These are phyloP conservation scores for Carapus acus DNA, from an alignment of 2,797 vertebrate species.

Conservation along the genomic window DNA sequence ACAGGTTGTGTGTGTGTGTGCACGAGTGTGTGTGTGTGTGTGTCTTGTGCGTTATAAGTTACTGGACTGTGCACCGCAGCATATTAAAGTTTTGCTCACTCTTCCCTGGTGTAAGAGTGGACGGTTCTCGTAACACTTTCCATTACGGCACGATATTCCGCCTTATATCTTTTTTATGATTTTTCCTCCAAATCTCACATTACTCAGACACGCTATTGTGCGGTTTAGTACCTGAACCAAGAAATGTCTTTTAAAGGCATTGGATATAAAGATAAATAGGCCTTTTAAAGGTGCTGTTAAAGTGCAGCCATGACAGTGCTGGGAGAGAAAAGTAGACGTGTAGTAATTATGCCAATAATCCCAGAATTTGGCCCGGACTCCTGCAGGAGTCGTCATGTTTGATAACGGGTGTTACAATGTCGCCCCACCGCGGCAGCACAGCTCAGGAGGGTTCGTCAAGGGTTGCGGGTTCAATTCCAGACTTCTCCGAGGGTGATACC, in stretches of 20 bases:
- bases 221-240: neutral
- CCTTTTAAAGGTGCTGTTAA: constrained; percentile 2
- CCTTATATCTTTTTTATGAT: neutral
- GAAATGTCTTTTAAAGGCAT: too few relatives aligned
- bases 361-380: constrained; percentile 1
- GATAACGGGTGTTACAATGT: too few relatives aligned
- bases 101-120: neutral
- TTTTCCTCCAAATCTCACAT: constrained; percentile 4
- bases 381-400: constrained; percentile 53
- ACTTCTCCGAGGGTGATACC: too few relatives aligned
- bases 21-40: constrained; percentile 3
- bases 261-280: constrained; percentile 20
- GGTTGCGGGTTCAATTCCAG: too few relatives aligned
- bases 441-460: too few relatives aligned
- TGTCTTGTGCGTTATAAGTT: constrained; percentile 5
- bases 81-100: neutral
- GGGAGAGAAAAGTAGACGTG: constrained; percentile 27
- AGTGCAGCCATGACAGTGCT: constrained; percentile 28
- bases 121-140: neutral
- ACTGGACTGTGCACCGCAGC: constrained; percentile 4
- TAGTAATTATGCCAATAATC: constrained; percentile 76
- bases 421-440: too few relatives aligned
- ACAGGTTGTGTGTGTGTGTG: constrained; percentile 1
- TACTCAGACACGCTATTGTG: neutral
- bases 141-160: constrained; percentile 1